A percentile compares a stretch with the other conserved stretches of the same genome.
Evolutionary conservation across 2,888 invertebrate species (phyloP).

Genomic region (Xylophagus ater): DNA sequence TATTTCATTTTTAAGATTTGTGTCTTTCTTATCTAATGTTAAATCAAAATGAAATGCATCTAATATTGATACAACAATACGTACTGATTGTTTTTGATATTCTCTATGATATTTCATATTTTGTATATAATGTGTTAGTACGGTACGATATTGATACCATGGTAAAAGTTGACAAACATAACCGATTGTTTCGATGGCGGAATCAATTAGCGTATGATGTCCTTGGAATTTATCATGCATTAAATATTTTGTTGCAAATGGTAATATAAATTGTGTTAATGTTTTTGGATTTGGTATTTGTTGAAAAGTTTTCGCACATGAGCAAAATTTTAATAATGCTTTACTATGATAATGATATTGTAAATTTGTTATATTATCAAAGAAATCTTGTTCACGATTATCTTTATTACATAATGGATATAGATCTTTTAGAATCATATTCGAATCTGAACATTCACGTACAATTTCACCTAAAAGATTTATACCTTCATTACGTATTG

Average conservation of each 20-base stretch:
- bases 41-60: slow-evolving; percentile 85
- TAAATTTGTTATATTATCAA: slow-evolving; percentile 81
- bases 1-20: not conserved
- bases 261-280: slow-evolving; percentile 74
- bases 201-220: slow-evolving; percentile 72
- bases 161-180: slow-evolving; percentile 66
- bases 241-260: slow-evolving; percentile 69
- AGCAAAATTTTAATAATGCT: slow-evolving; percentile 66
- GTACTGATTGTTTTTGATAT: slow-evolving; percentile 73
- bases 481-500: slow-evolving; percentile 67
- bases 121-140: slow-evolving; percentile 68
- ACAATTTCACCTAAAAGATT: slow-evolving; percentile 64
- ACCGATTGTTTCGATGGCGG: slow-evolving; percentile 71
- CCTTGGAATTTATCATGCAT: slow-evolving; percentile 62
- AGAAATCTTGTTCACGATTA: slow-evolving; percentile 86
- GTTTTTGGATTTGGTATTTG: slow-evolving; percentile 56
- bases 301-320: slow-evolving; percentile 48
- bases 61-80: slow-evolving; percentile 64
- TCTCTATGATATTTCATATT: slow-evolving; percentile 60
- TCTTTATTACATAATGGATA: slow-evolving; percentile 52
- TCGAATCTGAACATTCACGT: slow-evolving; percentile 56
- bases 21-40: not conserved
- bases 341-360: slow-evolving; percentile 77
- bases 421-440: slow-evolving; percentile 61
- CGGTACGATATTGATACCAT: slow-evolving; percentile 80